Conservation (phyloP, 1,140 invertebrate species). For the Pachypeltis micranthus region DNA sequence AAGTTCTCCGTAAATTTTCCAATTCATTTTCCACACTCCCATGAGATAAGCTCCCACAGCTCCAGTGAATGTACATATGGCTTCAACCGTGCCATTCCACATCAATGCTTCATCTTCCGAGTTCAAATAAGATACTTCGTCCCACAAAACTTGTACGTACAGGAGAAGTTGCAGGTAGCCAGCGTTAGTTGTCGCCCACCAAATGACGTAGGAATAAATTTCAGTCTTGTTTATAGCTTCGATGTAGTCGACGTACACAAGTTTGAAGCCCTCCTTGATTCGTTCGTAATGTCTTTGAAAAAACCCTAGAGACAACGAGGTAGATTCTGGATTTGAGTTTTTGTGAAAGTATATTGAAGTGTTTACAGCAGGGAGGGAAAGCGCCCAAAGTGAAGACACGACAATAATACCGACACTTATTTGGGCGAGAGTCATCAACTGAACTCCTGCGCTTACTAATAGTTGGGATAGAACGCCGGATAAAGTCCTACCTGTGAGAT, state of each 20-base stretch:
- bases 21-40: constrained; percentile 43
- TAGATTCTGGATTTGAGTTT: background rate
- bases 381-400: constrained; percentile 52
- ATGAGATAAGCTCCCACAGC: constrained; percentile 37
- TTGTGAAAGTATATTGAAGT: constrained; percentile 13
- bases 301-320: constrained; percentile 23
- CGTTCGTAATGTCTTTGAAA: constrained; percentile 51
- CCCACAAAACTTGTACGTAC: constrained; percentile 42
- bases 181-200: constrained; percentile 68
- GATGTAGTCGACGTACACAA: constrained; percentile 65
- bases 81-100: constrained; percentile 42
- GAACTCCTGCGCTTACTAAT: constrained; percentile 44
- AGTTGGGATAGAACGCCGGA: constrained; percentile 51
- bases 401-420: background rate
- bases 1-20: constrained; percentile 44
- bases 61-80: constrained; percentile 37
- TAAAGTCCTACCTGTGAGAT: constrained; percentile 54
- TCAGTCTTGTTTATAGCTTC: constrained; percentile 31
- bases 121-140: constrained; percentile 31
- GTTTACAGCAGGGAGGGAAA: constrained; percentile 54
- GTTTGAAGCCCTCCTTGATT: constrained; percentile 56
- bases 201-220: constrained; percentile 38
- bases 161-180: constrained; percentile 47
- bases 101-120: constrained; percentile 21
- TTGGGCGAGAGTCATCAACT: constrained; percentile 16